A percentile compares a stretch with the other conserved stretches of the same genome.
Conservation (phyloP, 1,140 invertebrate species). For the Pteromalus puparum region DNA sequence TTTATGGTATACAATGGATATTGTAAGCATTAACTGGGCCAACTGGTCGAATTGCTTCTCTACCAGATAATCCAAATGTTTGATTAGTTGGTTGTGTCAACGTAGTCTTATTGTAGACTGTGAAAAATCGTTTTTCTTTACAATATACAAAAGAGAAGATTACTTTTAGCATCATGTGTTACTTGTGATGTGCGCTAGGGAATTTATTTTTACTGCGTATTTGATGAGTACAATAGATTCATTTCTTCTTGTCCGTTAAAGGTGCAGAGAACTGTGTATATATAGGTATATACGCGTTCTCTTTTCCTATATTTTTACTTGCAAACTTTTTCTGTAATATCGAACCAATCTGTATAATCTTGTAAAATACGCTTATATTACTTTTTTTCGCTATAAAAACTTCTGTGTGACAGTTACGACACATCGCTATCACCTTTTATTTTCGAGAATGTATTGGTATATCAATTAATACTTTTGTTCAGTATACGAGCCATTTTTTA, state of each 20-base stretch:
- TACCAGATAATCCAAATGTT: not conserved
- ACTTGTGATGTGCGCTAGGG: slow-evolving; percentile 10
- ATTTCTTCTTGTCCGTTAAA: slow-evolving; percentile 26
- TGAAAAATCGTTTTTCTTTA: slow-evolving; percentile 24
- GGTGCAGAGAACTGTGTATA: slow-evolving; percentile 31
- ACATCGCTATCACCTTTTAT: not conserved
- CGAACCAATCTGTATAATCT: slow-evolving; percentile 50
- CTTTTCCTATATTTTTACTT: slow-evolving; percentile 50
- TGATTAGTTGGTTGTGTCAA: slow-evolving; percentile 22
- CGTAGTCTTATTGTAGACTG: slow-evolving; percentile 12
- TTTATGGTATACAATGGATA: slow-evolving; percentile 9
- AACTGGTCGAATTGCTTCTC: not conserved
- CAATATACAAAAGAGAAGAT: slow-evolving; percentile 23
- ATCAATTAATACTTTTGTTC: not conserved
- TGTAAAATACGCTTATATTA: slow-evolving; percentile 53
- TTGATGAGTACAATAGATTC: slow-evolving; percentile 1
- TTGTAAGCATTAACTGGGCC: not conserved
- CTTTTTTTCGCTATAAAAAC: slow-evolving; percentile 35
- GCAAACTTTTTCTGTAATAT: slow-evolving; percentile 42
- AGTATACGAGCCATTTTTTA: not conserved
- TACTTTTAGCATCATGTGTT: not conserved
- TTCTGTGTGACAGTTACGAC: slow-evolving; percentile 44
- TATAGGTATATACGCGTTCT: not conserved
- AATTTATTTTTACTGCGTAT: slow-evolving; percentile 24
- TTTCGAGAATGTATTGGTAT: not conserved